phyloP scores from a whole-genome alignment of 2,888 invertebrate genomes.

The Lepidocyrtoides sp. region DNA sequence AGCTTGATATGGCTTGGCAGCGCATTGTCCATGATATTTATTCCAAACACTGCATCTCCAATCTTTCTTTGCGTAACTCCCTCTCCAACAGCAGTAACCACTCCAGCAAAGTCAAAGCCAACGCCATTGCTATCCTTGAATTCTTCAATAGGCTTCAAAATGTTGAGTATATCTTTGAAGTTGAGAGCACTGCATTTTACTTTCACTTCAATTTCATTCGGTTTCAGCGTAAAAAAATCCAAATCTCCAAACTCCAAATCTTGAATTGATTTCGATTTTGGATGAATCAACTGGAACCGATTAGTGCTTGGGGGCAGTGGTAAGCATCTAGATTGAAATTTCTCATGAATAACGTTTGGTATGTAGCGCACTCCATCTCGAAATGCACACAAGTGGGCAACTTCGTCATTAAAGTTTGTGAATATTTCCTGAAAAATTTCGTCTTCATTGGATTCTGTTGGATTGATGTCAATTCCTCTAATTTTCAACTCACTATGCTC shows the following conservation, averaged over 20 bases:
- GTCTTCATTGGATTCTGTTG: slow-evolving; percentile 10
- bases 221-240: not conserved
- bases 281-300: slow-evolving; percentile 48
- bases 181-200: slow-evolving; percentile 74
- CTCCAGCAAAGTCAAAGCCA: slow-evolving; percentile 77
- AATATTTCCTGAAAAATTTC: slow-evolving; percentile 62
- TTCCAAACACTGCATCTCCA: slow-evolving; percentile 73
- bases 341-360: slow-evolving; percentile 20
- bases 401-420: slow-evolving; percentile 20
- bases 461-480: slow-evolving; percentile 52
- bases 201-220: slow-evolving; percentile 68
- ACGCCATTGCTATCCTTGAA: slow-evolving; percentile 72
- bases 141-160: slow-evolving; percentile 69
- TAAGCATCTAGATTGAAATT: not conserved
- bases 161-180: slow-evolving; percentile 74
- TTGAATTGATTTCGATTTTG: slow-evolving; percentile 68
- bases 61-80: slow-evolving; percentile 30
- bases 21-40: slow-evolving; percentile 67
- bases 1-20: slow-evolving; percentile 70
- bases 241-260: slow-evolving; percentile 65
- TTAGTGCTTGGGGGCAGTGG: slow-evolving; percentile 42
- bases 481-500: slow-evolving; percentile 39
- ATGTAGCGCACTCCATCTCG: not conserved
- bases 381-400: slow-evolving; percentile 24
- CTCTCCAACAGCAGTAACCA: slow-evolving; percentile 63